These are phyloP conservation scores for Drosophila subpulchrella DNA, from an alignment of 1,140 invertebrate species.

Conservation along the genomic window DNA sequence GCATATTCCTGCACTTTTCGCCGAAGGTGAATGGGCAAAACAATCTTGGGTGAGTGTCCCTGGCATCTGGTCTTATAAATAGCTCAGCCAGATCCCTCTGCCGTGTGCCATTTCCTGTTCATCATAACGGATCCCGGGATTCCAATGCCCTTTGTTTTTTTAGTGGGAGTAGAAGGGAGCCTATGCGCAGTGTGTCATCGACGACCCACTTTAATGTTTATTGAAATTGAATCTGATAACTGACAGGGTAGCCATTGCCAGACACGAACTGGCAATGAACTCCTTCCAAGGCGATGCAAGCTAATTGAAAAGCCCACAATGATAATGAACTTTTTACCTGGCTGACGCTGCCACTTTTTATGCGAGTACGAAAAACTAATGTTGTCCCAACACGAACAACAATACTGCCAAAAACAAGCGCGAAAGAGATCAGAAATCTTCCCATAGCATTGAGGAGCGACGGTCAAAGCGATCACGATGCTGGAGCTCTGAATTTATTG, in stretches of 20 bases:
- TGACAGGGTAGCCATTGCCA: slow-evolving; percentile 27
- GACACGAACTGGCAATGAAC: slow-evolving; percentile 59
- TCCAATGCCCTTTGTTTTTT: background rate
- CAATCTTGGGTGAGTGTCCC: slow-evolving; percentile 5
- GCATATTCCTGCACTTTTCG: slow-evolving; percentile 6
- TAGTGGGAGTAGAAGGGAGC: background rate
- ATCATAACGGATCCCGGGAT: slow-evolving; percentile 43
- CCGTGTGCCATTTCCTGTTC: slow-evolving; percentile 60
- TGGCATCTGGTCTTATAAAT: slow-evolving; percentile 43
- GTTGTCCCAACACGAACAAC: slow-evolving; percentile 57
- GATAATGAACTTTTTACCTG: slow-evolving; percentile 40
- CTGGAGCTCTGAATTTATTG: slow-evolving; percentile 67
- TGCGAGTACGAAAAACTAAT: slow-evolving; percentile 48
- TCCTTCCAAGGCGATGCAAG: slow-evolving; percentile 8
- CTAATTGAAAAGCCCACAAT: slow-evolving; percentile 53
- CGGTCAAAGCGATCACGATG: slow-evolving; percentile 73
- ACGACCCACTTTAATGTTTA: slow-evolving; percentile 53
- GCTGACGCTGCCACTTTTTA: slow-evolving; percentile 2
- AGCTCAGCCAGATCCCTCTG: slow-evolving; percentile 23
- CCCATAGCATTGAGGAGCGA: slow-evolving; percentile 60
- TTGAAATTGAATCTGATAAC: slow-evolving; percentile 67
- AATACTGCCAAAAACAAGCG: slow-evolving; percentile 32
- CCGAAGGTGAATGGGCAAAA: slow-evolving; percentile 24
- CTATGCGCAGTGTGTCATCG: slow-evolving; percentile 12
- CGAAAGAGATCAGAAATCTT: slow-evolving; percentile 44